These are phyloP conservation scores for Corythornis vintsioides DNA, from an alignment of 2,113 vertebrate genomes.

Conservation along the genomic window DNA sequence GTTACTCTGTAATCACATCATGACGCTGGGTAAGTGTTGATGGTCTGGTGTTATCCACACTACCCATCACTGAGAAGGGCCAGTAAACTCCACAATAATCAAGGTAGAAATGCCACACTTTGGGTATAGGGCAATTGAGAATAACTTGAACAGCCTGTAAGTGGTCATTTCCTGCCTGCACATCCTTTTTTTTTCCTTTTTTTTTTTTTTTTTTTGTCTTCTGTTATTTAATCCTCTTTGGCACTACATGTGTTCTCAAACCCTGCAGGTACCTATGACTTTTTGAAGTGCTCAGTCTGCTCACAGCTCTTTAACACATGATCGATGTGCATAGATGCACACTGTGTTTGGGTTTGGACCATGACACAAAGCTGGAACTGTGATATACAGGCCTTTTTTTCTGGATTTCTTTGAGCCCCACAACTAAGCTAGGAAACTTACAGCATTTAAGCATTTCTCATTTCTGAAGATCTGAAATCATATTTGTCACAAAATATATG, in stretches of 20 bases:
- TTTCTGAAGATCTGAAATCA: neutral
- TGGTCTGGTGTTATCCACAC: neutral
- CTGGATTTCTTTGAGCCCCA: neutral
- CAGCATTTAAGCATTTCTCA: neutral
- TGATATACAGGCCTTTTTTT: rapidly evolving
- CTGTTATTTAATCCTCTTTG: neutral
- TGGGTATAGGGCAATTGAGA: neutral
- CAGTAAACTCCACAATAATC: neutral
- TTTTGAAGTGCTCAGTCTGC: neutral
- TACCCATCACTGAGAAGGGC: rapidly evolving
- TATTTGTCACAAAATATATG: neutral
- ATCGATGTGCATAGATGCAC: neutral
- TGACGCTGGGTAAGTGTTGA: rapidly evolving
- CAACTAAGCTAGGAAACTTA: neutral
- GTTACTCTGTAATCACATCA: neutral
- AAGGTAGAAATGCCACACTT: neutral
- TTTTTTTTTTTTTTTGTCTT: neutral
- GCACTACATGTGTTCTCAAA: neutral
- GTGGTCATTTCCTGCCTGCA: neutral
- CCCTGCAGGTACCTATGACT: rapidly evolving
- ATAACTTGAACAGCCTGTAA: neutral
- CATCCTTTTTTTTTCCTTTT: neutral
- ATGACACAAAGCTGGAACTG: neutral
- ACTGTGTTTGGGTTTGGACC: rapidly evolving
- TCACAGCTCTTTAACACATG: rapidly evolving